Evolutionary conservation across 2,113 vertebrate species (phyloP).

Genomic region (Chiloscyllium plagiosum): DNA sequence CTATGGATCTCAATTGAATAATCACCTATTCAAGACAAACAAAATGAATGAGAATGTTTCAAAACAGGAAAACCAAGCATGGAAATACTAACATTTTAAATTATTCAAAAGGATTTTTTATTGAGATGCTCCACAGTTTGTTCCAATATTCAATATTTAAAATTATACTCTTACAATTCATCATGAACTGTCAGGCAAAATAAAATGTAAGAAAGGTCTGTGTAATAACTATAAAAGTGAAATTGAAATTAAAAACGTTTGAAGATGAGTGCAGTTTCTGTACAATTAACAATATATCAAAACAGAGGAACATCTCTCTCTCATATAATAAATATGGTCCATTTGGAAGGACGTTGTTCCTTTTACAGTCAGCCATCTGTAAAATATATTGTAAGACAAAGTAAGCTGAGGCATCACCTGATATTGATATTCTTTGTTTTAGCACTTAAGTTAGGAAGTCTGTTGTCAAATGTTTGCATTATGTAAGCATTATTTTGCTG

Average conservation of each 20-base stretch:
- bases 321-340: neutral
- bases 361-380: neutral
- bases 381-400: neutral
- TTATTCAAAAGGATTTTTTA: neutral
- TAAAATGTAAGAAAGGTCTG: neutral
- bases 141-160: neutral
- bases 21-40: neutral
- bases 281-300: neutral
- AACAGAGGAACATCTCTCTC: neutral
- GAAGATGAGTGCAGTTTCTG: neutral
- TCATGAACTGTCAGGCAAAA: neutral
- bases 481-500: neutral
- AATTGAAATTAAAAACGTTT: neutral
- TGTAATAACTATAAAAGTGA: neutral
- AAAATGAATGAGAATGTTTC: neutral
- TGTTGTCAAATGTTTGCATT: constrained; percentile 9
- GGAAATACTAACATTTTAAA: neutral
- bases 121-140: neutral
- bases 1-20: neutral
- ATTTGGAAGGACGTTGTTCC: neutral
- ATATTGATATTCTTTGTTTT: neutral
- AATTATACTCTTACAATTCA: neutral
- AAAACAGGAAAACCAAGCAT: neutral
- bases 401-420: neutral
- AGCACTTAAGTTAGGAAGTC: neutral